Evolutionary conservation across 2,113 vertebrate species (phyloP).

Genomic region (Tragelaphus imberbis): DNA sequence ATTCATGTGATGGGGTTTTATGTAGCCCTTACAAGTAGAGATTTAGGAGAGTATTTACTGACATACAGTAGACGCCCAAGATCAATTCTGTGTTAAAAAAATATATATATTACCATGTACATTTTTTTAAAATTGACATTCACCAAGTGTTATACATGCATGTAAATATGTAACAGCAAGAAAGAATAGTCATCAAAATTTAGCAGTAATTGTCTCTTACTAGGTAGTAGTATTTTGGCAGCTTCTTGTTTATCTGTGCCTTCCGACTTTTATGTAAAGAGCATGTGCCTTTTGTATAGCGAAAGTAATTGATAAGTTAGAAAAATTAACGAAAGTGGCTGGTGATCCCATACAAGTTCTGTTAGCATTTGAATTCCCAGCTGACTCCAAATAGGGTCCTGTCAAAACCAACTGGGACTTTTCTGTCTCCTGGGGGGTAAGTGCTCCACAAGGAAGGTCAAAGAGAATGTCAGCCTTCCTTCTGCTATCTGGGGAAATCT

Average conservation of each 20-base stretch:
- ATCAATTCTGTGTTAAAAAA: conserved; percentile 1
- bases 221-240: not conserved
- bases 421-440: conserved; percentile 36
- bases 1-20: not conserved
- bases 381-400: conserved; percentile 44
- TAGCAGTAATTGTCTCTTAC: not conserved
- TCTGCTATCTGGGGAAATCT: conserved; percentile 23
- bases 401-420: conserved; percentile 52
- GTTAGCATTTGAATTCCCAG: conserved; percentile 31
- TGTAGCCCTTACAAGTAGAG: not conserved
- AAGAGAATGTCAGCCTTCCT: conserved; percentile 51
- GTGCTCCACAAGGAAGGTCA: conserved; percentile 26
- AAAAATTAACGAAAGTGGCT: conserved; percentile 47
- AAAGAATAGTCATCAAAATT: not conserved
- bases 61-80: not conserved
- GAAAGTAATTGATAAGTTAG: conserved; percentile 20
- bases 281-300: conserved; percentile 4
- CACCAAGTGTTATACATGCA: not conserved
- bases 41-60: not conserved
- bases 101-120: not conserved
- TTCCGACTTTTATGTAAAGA: conserved; percentile 31
- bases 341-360: conserved; percentile 1
- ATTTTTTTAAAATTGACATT: conserved; percentile 4
- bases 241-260: not conserved
- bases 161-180: not conserved